Evolutionary conservation across 23 tunicate genomes (phyloP), one percentile per base, ranked within the genome.

Genomic region (Halocynthia roretzi): DNA sequence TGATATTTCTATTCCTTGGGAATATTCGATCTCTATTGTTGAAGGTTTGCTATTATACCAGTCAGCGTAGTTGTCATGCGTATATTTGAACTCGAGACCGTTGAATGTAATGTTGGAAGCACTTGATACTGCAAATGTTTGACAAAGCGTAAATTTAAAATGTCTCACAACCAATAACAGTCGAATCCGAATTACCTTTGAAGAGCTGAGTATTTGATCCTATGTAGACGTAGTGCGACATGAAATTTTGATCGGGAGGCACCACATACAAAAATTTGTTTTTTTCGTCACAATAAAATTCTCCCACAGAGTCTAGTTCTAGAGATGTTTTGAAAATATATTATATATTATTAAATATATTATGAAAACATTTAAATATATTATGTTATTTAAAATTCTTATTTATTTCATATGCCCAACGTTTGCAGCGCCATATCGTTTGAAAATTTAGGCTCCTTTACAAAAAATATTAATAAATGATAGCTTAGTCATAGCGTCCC

Each of bases 241-340:
- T 51, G 10, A 78, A 54, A 6, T 72, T 72, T 48, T 72, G 80
- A 40, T 66, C 50, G 44, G 90, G 90, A n/a, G 82, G 90, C 51
- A 76, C 71, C 5, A 80, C n/a, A 55, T 53, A 80, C 7, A 85
- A 66, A 52, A 14, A 0, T 51, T 75, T 54, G 8, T 17, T 19
- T 7, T 53, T 75, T 15, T 52, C 56, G 31, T 85, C 90, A 60
- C 90, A 85, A 54, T 73, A 85, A 72, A 54, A 85, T 56, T 85
- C 90, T 1, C 90, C 90, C 21, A 76, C 77, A 6, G 81, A 68
- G 57, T 85, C 90, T 0, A 85, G 76, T 53, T 85, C 90, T 85
- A 8, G 8, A 56, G 17, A 44, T n/a, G 5, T 58, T 15, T 58
- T 58, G 5, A 58, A 58, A 58, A 58, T 58, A 14, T 31, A 31